Evolutionary conservation across 1,140 invertebrate genomes (phyloP), one percentile per base, ranked within the genome.

Genomic region (Cylas formicarius): DNA sequence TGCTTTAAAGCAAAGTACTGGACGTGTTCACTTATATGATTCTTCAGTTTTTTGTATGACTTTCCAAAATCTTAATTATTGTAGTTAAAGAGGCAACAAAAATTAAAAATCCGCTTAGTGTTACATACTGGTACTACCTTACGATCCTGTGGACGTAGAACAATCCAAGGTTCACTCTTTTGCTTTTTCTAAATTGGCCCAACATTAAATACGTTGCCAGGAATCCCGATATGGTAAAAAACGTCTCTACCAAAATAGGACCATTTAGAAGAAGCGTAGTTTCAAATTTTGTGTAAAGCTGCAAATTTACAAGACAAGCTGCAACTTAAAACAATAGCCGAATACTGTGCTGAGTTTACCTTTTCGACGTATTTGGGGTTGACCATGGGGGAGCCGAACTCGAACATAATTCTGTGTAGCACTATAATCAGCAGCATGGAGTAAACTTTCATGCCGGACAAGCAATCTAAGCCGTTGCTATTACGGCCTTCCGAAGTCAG

Each of bases 171-270:
- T 47, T 47, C 0, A 32, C 21, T 7, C 38, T 42, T 26, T 52
- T 44, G 9, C 28, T 44, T 17, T 22, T 31, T n/a, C 43, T 33
- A 18, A 51, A 27, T 20, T 48, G 32, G 11, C 35, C 33, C 10
- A 84, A 62, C 1, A 82, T 60, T 21, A 78, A 68, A 52, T 78
- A 72, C 38, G 75, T 72, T 48, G 81, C 73, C 10, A 83, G 69
- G 55, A 82, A 76, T 19, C 80, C 80, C 47, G 79, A 80, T 17
- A 84, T 63, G 36, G 82, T 70, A 14, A 84, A 72, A 59, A 83
- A 84, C n/a, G 80, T 80, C 53, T 84, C 81, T 7, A 84, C 81
- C 7, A 81, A 61, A 1, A 78, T 66, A 2, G 76, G 67, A 48
- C 76, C 79, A 62, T 78, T 81, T 32, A 77, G 53, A 50, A 82